Evolutionary conservation across 2,888 invertebrate species (phyloP), one percentile per base, ranked within the genome.

Genomic region (Leptinotarsa peninsularis): DNA sequence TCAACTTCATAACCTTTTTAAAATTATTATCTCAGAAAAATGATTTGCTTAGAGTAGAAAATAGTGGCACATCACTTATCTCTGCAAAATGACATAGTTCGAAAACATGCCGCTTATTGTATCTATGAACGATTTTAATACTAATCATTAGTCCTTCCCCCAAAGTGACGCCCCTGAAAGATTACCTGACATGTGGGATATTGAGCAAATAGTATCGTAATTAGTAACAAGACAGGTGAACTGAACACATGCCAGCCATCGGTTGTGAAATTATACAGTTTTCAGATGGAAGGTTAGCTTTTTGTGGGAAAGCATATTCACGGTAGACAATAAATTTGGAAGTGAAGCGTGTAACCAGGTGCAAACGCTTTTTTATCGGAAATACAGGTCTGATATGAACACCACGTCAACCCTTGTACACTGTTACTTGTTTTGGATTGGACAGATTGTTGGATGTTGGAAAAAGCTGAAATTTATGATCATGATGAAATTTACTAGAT

Each of bases 181-280:
- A 27, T 52, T 18, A 68, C 68, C 13, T 21, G 18, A 17, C 68
- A 68, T 68, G 68, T 50, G 67, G 67, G 43, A 49, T 50, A 23
- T 67, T 18, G 43, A 43, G 69, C 49, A 60, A 58, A 60, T 27
- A 54, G 17, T 23, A 74, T 71, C 74, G 66, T 74, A 71, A 72
- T 70, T 66, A 60, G 63, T 49, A 68, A 27, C 58, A 58, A 69
- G 71, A 52, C 74, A 77, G 74, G 72, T 77, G 74, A 56, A 49
- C 58, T 14, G 56, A 72, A 71, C 77, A 77, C 21, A 77, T 77
- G 77, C 69, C 67, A 49, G 63, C 72, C 68, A 67, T 49, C 68
- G 56, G 49, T 54, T 63, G 73, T 66, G 58, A 43, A 69, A 58
- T 23, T 70, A 54, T 54, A 50, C 71, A 71, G 67, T 76, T 70